A percentile compares a stretch with the other conserved stretches of the same genome.
phyloP scores from a whole-genome alignment of 2,113 vertebrate genomes.

The Cebidichthys violaceus region DNA sequence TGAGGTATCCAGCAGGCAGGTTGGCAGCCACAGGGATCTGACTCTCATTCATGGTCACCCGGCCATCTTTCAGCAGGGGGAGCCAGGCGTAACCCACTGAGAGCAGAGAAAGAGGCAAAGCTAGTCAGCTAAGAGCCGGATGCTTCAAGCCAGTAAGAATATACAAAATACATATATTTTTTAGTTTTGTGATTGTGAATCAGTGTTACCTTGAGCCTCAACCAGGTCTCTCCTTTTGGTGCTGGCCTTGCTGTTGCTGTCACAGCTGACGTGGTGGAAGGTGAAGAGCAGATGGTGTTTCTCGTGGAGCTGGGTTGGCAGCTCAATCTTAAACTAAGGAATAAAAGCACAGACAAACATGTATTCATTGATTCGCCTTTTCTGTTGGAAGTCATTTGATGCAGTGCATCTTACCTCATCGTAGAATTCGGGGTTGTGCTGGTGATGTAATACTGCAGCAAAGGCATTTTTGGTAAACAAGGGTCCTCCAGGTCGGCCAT shows the following conservation, averaged over 20 bases:
- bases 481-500: constrained; percentile 92
- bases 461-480: constrained; percentile 92
- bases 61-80: constrained; percentile 93
- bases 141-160: not conserved
- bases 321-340: constrained; percentile 93
- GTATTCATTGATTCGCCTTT: not conserved
- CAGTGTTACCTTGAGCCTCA: constrained; percentile 90
- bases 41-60: constrained; percentile 92
- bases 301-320: constrained; percentile 95
- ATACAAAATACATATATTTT: not conserved
- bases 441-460: constrained; percentile 94
- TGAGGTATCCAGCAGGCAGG: constrained; percentile 93
- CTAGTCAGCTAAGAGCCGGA: not conserved
- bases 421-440: constrained; percentile 98
- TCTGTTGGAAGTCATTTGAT: not conserved
- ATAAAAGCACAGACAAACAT: constrained; percentile 27
- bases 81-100: constrained; percentile 98
- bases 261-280: constrained; percentile 96
- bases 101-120: constrained; percentile 32
- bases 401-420: constrained; percentile 89
- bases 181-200: not conserved
- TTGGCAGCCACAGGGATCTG: constrained; percentile 91
- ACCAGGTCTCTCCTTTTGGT: constrained; percentile 95
- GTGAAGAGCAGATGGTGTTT: constrained; percentile 97
- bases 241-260: constrained; percentile 96